phyloP scores from a whole-genome alignment of 2,888 invertebrate genomes.

The Drosophila meridiana region DNA sequence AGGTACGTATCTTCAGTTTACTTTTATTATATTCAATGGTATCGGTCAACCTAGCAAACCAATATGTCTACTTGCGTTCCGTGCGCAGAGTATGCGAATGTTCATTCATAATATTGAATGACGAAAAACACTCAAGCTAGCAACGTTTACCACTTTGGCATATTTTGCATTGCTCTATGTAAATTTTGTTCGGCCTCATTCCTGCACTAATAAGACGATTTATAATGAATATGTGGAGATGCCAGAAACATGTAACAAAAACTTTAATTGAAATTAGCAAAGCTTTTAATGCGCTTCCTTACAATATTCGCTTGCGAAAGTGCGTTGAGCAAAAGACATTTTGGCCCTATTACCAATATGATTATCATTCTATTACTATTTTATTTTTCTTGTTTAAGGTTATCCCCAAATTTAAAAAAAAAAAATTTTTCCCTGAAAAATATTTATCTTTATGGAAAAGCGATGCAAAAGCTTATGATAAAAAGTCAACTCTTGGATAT shows the following conservation, averaged over 20 bases:
- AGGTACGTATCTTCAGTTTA: not conserved
- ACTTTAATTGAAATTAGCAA: not conserved
- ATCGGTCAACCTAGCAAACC: too few relatives aligned
- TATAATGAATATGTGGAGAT: not conserved
- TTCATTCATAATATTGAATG: not conserved
- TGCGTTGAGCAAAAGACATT: too few relatives aligned
- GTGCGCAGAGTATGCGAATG: not conserved
- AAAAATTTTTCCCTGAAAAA: too few relatives aligned
- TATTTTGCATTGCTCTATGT: not conserved
- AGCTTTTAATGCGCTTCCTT: constrained; percentile 7
- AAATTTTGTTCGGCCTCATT: not conserved
- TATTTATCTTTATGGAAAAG: not conserved
- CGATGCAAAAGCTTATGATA: not conserved
- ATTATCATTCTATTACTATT: not conserved
- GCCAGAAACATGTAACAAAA: not conserved
- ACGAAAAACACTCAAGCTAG: not conserved
- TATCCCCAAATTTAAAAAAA: too few relatives aligned
- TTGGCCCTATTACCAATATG: not conserved
- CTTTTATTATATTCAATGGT: not conserved
- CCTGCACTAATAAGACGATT: not conserved
- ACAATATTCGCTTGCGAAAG: not conserved
- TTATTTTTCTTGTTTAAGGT: not conserved
- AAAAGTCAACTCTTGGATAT: not conserved
- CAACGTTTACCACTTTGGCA: not conserved
- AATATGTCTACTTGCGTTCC: not conserved